These are phyloP conservation scores for Macrostomum cliftonense DNA, from an alignment of 2,888 invertebrate genomes.

Conservation along the genomic window DNA sequence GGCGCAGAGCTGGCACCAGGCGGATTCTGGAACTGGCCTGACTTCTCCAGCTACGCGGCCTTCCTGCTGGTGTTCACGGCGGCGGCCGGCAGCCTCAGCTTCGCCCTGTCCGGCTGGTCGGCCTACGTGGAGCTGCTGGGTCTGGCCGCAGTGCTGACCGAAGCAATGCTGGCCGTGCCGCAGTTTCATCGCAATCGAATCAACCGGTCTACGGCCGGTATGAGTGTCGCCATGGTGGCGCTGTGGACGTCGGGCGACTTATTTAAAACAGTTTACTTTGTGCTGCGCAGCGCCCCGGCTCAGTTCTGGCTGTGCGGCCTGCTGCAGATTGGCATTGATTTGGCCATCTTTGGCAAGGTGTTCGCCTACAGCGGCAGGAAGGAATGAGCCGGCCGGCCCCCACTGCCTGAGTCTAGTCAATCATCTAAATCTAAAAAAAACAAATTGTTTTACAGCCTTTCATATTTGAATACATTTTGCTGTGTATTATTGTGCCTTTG, in stretches of 20 bases:
- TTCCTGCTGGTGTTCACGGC: slow-evolving; percentile 73
- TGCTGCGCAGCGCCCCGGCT: slow-evolving; percentile 66
- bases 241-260: slow-evolving; percentile 94
- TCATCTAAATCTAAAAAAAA: too few species aligned
- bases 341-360: slow-evolving; percentile 45
- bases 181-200: slow-evolving; percentile 60
- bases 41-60: slow-evolving; percentile 84
- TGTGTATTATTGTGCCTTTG: too few species aligned
- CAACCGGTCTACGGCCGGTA: slow-evolving; percentile 63
- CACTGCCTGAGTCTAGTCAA: too few species aligned
- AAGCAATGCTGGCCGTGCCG: slow-evolving; percentile 83
- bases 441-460: too few species aligned
- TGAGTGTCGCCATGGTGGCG: slow-evolving; percentile 82
- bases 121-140: slow-evolving; percentile 80
- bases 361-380: too few species aligned
- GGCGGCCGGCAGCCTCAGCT: slow-evolving; percentile 62
- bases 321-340: slow-evolving; percentile 52
- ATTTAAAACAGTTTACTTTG: slow-evolving; percentile 89
- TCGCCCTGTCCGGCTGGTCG: slow-evolving; percentile 46
- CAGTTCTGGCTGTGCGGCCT: slow-evolving; percentile 90
- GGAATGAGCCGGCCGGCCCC: too few species aligned
- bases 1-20: too few species aligned
- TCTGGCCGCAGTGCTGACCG: slow-evolving; percentile 81
- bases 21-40: slow-evolving; percentile 91
- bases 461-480: too few species aligned